A percentile compares a stretch with the other conserved stretches of the same genome.
These are phyloP conservation scores for Montipora sp. DNA, from an alignment of 64 coral and sea anemone genomes.

Conservation along the genomic window DNA sequence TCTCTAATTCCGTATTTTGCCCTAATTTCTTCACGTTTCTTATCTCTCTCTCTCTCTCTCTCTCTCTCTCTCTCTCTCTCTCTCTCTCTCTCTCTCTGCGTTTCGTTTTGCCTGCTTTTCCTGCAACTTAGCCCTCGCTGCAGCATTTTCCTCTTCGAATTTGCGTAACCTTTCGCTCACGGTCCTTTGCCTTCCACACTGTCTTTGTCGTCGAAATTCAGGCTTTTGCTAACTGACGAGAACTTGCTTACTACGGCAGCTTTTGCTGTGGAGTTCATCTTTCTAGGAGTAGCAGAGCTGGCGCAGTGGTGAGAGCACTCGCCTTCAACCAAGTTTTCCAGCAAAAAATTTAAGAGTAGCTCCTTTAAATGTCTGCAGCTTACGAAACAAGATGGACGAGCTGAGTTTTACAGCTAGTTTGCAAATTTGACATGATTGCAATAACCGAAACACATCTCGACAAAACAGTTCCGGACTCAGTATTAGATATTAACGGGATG, in stretches of 20 bases:
- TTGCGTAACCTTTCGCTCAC: slow-evolving; percentile 82
- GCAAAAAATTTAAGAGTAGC: no score
- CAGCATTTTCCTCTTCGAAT: slow-evolving; percentile 67
- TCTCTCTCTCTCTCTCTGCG: slow-evolving; percentile 49
- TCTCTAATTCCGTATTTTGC: slow-evolving; percentile 84
- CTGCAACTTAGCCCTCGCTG: slow-evolving; percentile 71
- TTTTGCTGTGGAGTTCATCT: slow-evolving; percentile 70
- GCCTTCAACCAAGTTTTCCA: no score
- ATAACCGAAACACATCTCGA: no score
- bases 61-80: no score
- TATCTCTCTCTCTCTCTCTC: neutral
- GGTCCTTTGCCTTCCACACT: slow-evolving; percentile 14
- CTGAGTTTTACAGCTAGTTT: no score
- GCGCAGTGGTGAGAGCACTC: no score
- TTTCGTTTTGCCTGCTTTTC: slow-evolving; percentile 74
- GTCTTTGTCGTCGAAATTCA: slow-evolving; percentile 63
- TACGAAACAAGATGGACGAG: no score
- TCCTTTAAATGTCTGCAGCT: no score
- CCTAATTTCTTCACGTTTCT: slow-evolving; percentile 85
- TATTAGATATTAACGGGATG: no score
- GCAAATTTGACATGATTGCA: no score
- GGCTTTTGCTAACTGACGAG: slow-evolving; percentile 66
- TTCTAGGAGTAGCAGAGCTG: neutral
- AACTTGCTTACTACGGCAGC: slow-evolving; percentile 72
- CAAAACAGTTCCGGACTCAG: no score